Evolutionary conservation across 1,140 invertebrate genomes (phyloP).

Genomic region (Zaprionus davidi): DNA sequence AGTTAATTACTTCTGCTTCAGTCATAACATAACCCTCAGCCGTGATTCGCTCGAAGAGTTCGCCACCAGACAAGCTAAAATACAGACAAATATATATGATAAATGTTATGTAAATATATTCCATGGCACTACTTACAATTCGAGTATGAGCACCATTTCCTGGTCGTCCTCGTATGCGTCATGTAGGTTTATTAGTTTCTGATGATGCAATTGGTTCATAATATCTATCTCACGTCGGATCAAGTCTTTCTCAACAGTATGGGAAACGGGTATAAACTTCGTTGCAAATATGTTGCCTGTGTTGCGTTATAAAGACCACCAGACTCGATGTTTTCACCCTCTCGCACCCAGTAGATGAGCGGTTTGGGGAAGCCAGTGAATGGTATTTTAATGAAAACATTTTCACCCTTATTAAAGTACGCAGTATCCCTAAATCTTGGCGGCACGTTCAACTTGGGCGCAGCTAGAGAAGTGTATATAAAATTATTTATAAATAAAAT

Average conservation of each 20-base stretch:
- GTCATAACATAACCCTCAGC: slow-evolving; percentile 99
- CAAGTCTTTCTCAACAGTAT: slow-evolving; percentile 97
- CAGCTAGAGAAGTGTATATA: slow-evolving; percentile 86
- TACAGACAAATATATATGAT: neutral
- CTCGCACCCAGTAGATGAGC: slow-evolving; percentile 96
- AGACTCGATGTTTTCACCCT: slow-evolving; percentile 96
- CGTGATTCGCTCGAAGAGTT: slow-evolving; percentile 99
- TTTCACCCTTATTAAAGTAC: slow-evolving; percentile 99
- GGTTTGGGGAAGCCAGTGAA: slow-evolving; percentile 99
- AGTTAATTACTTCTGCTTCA: slow-evolving; percentile 99
- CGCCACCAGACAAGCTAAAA: slow-evolving; percentile 96
- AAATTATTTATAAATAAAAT: slow-evolving; percentile 7
- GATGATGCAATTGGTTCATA: slow-evolving; percentile 99
- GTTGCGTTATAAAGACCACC: slow-evolving; percentile 94
- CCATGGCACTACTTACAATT: slow-evolving; percentile 91
- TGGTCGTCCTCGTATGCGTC: slow-evolving; percentile 99
- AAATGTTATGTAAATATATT: neutral
- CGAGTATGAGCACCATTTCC: slow-evolving; percentile 99
- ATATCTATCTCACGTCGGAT: slow-evolving; percentile 99
- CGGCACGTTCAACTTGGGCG: slow-evolving; percentile 98
- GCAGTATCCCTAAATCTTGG: slow-evolving; percentile 97
- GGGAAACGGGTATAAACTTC: slow-evolving; percentile 98
- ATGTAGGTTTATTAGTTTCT: slow-evolving; percentile 98
- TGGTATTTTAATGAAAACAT: slow-evolving; percentile 98
- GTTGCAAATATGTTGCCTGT: slow-evolving; percentile 99